These are phyloP conservation scores for Oncorhynchus keta DNA, from an alignment of 2,113 vertebrate genomes.

Conservation along the genomic window DNA sequence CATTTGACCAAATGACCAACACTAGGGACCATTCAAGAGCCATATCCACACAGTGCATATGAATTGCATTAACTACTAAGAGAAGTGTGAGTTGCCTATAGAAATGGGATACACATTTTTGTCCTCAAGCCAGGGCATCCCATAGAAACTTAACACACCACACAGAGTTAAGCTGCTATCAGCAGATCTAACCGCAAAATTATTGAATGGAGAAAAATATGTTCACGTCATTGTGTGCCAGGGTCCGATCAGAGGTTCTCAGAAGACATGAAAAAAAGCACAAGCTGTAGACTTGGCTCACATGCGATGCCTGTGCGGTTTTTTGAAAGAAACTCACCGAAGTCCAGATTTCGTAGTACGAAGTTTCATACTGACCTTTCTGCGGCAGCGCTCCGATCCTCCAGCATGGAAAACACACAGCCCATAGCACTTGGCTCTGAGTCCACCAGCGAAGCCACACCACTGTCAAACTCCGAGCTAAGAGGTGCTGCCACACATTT, in stretches of 20 bases:
- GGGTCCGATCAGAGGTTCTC: neutral
- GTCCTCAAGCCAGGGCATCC: constrained; percentile 30
- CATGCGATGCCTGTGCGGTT: neutral
- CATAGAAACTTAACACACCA: constrained; percentile 18
- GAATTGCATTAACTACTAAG: neutral
- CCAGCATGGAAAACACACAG: constrained; percentile 82
- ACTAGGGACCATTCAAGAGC: too few species aligned
- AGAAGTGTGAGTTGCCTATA: constrained; percentile 13
- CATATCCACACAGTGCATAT: too few species aligned
- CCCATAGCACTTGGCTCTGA: constrained; percentile 75
- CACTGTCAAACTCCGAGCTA: constrained; percentile 4
- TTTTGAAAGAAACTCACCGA: neutral
- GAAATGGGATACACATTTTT: constrained; percentile 25
- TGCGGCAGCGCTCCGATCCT: constrained; percentile 70
- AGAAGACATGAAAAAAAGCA: neutral
- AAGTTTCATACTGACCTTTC: constrained; percentile 60
- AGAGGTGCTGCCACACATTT: constrained; percentile 24
- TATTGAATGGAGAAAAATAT: neutral
- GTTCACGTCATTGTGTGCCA: neutral
- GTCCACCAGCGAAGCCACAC: constrained; percentile 21
- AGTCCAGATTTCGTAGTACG: neutral
- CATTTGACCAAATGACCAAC: too few species aligned
- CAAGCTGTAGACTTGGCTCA: too few species aligned
- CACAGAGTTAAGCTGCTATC: neutral
- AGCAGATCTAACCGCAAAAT: neutral